Evolutionary conservation across 2,888 invertebrate genomes (phyloP).

Genomic region (Eurois occulta): DNA sequence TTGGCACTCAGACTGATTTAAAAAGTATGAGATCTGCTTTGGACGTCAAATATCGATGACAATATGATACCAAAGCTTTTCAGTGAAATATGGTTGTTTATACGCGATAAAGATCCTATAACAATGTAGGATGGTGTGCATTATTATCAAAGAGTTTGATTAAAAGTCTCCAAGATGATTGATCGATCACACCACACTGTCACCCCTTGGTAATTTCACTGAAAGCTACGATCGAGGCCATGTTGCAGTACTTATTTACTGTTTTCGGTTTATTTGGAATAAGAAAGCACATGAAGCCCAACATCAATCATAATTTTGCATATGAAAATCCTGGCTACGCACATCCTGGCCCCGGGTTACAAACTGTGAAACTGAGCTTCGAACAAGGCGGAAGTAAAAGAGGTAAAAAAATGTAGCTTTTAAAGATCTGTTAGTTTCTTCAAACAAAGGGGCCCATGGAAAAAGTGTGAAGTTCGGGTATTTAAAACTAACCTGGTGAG

Average conservation of each 20-base stretch:
- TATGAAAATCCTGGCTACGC: background rate
- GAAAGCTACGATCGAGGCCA: background rate
- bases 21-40: background rate
- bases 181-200: background rate
- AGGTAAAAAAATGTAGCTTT: background rate
- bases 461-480: background rate
- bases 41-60: background rate
- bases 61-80: background rate
- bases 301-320: background rate
- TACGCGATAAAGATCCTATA: background rate
- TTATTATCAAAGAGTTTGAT: conserved; percentile 21
- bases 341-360: too few relatives aligned
- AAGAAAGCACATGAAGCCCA: background rate
- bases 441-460: background rate
- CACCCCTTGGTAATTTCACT: background rate
- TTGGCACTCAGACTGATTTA: background rate
- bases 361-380: background rate
- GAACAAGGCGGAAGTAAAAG: background rate
- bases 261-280: background rate
- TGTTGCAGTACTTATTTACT: background rate
- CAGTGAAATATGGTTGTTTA: background rate
- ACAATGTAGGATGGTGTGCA: background rate
- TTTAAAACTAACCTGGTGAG: conserved; percentile 83
- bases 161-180: conserved; percentile 2
- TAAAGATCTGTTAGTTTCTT: background rate